Evolutionary conservation across 1,140 invertebrate genomes (phyloP).

Genomic region (Cydia fagiglandana): DNA sequence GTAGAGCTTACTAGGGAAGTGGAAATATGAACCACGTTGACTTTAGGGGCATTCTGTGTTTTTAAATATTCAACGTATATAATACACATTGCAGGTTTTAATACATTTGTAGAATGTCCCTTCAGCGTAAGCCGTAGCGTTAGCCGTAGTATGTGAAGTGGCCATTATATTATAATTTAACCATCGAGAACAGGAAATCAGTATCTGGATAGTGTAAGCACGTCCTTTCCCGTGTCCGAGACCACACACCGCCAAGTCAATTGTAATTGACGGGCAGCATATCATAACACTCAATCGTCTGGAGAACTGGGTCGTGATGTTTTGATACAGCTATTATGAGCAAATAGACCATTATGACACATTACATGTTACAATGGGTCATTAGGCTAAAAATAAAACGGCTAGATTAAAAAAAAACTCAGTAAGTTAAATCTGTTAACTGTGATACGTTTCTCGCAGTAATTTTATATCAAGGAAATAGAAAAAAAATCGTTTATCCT

Average conservation of each 20-base stretch:
- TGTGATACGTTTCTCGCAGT: too few relatives aligned
- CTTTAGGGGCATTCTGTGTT: too few relatives aligned
- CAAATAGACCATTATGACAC: constrained; percentile 11
- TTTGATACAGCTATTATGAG: constrained; percentile 25
- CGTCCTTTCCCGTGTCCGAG: neutral
- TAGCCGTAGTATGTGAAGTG: too few relatives aligned
- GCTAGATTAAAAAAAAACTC: neutral
- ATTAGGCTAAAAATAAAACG: neutral
- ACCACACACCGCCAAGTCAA: constrained; percentile 19
- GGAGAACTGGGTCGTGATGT: constrained; percentile 15
- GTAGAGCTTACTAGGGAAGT: too few relatives aligned
- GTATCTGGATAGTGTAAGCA: constrained; percentile 9
- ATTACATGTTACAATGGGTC: neutral
- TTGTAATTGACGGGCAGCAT: constrained; percentile 19
- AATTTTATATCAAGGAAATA: too few relatives aligned
- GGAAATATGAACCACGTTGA: too few relatives aligned
- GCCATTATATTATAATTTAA: too few relatives aligned
- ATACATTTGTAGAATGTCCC: too few relatives aligned
- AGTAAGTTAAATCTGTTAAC: neutral
- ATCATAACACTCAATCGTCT: constrained; percentile 31
- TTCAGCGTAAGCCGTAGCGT: too few relatives aligned
- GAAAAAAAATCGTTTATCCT: too few relatives aligned
- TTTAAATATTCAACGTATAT: too few relatives aligned
- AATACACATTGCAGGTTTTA: too few relatives aligned
- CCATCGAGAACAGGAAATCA: neutral